Evolutionary conservation across 1,140 invertebrate species (phyloP), one percentile per base, ranked within the genome.

Genomic region (Aphelenchoides avenae): DNA sequence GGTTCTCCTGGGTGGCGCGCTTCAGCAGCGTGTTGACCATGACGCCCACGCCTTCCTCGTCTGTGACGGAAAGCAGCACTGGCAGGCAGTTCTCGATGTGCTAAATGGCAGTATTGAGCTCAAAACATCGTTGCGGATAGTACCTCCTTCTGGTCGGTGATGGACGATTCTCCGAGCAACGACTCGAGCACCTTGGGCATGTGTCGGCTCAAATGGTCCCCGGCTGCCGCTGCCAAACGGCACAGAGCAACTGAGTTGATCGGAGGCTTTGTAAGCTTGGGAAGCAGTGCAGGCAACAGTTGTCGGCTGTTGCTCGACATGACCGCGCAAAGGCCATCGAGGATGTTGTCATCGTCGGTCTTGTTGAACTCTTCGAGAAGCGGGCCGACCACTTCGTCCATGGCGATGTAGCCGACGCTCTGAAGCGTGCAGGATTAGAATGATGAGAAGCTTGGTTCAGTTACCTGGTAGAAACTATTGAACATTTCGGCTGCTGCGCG

Each of bases 381-480:
- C 49, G 85, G 83, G 42, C 91, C 89, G 47, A 98, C 79, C 78
- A 98, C 96, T 73, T 98, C 93, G 80, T 98, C 93, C n/a, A 98
- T 80, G 29, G 93, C 93, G 68, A 89, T 83, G 30, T 86, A 84
- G 37, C 94, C 93, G 30, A 97, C 90, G 31, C 89, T 95, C 31
- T 86, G 85, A 82, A 22, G 1, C 20, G 24, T 13, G 11, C 27
- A 26, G 20, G 34, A 7, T 27, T 29, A 60, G 31, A 20, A 59
- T 22, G 6, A 18, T 24, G 15, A 7, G 48, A 57, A 56, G 27
- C 42, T 7, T 24, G 26, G n/a, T 13, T 3, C 39, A 50, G 39
- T 4, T 30, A 68, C 60, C 18, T 57, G 24, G 34, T 98, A 91
- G 36, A 97, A 83, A 71, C 87, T 89, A 72, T 95, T 91, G 79